Percentiles rank a stretch among this genome's conserved stretches.
phyloP scores from a whole-genome alignment of 37 sponge, comb jelly and placozoan species.

The Hexactinellida sp. region DNA sequence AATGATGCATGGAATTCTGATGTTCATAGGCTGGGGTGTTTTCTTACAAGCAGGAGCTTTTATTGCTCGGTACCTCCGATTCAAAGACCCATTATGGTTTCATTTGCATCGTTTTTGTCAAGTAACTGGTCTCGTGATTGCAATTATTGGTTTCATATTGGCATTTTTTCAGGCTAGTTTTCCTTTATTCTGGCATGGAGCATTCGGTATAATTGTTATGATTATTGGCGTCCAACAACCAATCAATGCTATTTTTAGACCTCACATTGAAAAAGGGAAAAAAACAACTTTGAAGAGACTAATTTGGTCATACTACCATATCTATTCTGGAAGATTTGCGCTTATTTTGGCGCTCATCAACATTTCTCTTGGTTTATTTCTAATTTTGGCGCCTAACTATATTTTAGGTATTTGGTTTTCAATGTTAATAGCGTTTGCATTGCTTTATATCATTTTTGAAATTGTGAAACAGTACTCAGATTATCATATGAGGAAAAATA shows the following conservation, averaged over 20 bases:
- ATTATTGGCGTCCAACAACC: neutral
- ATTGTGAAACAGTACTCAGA: neutral
- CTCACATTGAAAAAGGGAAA: neutral
- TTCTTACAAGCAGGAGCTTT: slow-evolving; percentile 11
- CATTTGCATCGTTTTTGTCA: neutral
- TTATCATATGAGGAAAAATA: neutral
- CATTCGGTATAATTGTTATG: neutral
- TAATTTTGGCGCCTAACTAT: neutral
- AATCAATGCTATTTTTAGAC: neutral
- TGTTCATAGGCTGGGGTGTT: slow-evolving; percentile 14
- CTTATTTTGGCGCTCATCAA: neutral
- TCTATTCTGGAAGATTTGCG: neutral
- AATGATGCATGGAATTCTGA: slow-evolving; percentile 6
- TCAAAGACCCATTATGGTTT: slow-evolving; percentile 7
- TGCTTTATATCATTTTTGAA: neutral
- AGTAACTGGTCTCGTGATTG: neutral
- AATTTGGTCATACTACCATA: neutral
- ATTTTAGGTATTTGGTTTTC: neutral
- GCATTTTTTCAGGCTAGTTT: neutral
- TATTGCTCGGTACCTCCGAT: slow-evolving; percentile 17
- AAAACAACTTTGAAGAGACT: neutral
- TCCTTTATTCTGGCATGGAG: neutral
- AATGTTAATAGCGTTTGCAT: neutral
- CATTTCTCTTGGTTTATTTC: neutral
- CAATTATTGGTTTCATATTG: neutral